A percentile compares a stretch with the other conserved stretches of the same genome.
phyloP scores from a whole-genome alignment of 2,888 invertebrate genomes.

The Biston betularia region DNA sequence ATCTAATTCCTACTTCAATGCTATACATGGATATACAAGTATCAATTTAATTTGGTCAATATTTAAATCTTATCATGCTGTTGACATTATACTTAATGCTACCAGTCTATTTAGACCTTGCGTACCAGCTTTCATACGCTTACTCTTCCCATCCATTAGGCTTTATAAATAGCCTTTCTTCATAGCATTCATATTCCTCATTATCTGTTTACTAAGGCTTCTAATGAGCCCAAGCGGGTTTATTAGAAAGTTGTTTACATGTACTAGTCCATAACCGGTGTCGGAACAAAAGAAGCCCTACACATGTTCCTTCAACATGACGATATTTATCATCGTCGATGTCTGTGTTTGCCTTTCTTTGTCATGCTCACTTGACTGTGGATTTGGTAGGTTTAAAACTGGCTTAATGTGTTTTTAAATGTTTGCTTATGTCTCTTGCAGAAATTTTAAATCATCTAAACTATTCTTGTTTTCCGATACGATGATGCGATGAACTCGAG shows the following conservation, averaged over 20 bases:
- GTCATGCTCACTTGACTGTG: slow-evolving; percentile 9
- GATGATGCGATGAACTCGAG: background rate
- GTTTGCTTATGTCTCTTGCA: background rate
- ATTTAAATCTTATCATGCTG: background rate
- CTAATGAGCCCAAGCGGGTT: slow-evolving; percentile 36
- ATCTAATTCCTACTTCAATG: background rate
- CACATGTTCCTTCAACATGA: slow-evolving; percentile 33
- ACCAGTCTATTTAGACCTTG: background rate
- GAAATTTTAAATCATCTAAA: background rate
- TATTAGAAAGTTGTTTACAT: slow-evolving; percentile 46
- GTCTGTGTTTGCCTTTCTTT: slow-evolving; percentile 37
- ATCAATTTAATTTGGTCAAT: background rate
- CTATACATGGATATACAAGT: background rate
- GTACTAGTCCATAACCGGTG: slow-evolving; percentile 30
- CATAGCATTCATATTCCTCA: slow-evolving; percentile 31
- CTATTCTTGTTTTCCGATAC: background rate
- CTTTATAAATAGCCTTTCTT: slow-evolving; percentile 29
- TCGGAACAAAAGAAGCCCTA: slow-evolving; percentile 42
- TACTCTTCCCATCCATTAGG: slow-evolving; percentile 21
- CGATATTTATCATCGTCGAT: slow-evolving; percentile 34
- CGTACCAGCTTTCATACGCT: slow-evolving; percentile 15
- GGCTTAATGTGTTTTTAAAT: slow-evolving; percentile 10
- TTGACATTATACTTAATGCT: background rate
- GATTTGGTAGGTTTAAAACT: slow-evolving; percentile 1
- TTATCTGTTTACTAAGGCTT: slow-evolving; percentile 34